Conservation (phyloP, 2,888 invertebrate species). For the Mimas tiliae region DNA sequence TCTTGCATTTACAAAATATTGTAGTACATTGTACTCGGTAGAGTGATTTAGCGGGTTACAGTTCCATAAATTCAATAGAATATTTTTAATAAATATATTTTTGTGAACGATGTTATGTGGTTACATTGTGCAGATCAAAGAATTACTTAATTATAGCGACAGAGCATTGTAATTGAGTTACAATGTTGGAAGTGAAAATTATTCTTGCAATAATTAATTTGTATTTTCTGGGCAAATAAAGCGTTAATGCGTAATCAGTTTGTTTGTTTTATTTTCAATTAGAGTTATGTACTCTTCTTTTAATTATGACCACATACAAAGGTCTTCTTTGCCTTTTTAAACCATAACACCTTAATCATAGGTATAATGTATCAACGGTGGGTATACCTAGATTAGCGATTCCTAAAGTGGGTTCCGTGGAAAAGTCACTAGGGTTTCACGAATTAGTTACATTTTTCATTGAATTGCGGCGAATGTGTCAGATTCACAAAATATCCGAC, state of each 20-base stretch:
- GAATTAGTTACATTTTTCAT: too few relatives aligned
- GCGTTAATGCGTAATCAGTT: constrained; percentile 73
- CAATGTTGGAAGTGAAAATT: constrained; percentile 64
- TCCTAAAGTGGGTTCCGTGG: too few relatives aligned
- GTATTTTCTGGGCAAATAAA: constrained; percentile 84
- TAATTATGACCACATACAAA: too few relatives aligned
- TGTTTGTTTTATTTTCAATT: constrained; percentile 50
- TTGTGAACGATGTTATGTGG: constrained; percentile 75
- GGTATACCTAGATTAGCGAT: too few relatives aligned
- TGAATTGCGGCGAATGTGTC: too few relatives aligned
- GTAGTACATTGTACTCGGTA: constrained; percentile 32
- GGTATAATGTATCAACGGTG: too few relatives aligned
- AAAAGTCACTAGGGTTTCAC: too few relatives aligned
- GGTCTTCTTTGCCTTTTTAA: too few relatives aligned
- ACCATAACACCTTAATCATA: too few relatives aligned
- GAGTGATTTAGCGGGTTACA: constrained; percentile 58
- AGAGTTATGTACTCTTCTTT: too few relatives aligned
- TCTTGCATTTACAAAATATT: constrained; percentile 48
- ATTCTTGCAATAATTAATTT: constrained; percentile 81
- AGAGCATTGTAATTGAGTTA: constrained; percentile 58
- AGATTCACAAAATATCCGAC: too few relatives aligned
- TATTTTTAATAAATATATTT: constrained; percentile 76
- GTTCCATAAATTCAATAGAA: constrained; percentile 71
- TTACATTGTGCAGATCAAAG: constrained; percentile 48
- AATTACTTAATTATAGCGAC: constrained; percentile 41